Evolutionary conservation across 30 jellyfish, hydroid and myxozoan genomes (phyloP).

Genomic region (Turritopsis rubra): DNA sequence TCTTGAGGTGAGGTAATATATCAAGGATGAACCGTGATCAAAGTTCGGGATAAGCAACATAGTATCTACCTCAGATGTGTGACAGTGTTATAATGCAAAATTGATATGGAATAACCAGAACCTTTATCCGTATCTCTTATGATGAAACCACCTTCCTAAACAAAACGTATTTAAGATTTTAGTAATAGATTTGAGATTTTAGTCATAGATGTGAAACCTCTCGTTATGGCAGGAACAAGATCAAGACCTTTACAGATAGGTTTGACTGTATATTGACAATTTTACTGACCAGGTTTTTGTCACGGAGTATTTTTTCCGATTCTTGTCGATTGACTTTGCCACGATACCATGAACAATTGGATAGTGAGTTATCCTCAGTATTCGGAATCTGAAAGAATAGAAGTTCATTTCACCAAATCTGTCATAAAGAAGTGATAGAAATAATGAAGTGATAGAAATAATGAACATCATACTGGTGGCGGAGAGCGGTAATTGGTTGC

Average conservation of each 20-base stretch:
- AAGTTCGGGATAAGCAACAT: not conserved
- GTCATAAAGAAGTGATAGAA: not conserved
- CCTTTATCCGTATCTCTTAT: not conserved
- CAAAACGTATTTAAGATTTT: not conserved
- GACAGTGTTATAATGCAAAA: not conserved
- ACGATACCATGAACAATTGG: conserved; percentile 1
- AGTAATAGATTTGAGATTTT: not conserved
- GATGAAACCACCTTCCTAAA: conserved; percentile 16
- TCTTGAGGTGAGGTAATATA: too few species aligned
- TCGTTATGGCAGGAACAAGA: too few species aligned
- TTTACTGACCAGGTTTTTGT: not conserved
- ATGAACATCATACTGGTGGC: not conserved
- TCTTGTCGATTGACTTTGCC: not conserved
- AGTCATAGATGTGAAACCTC: too few species aligned
- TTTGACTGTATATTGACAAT: too few species aligned
- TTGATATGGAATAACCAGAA: not conserved
- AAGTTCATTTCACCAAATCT: not conserved
- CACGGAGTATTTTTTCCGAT: not conserved
- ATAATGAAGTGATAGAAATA: not conserved
- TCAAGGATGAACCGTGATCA: too few species aligned
- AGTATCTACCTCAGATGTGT: not conserved
- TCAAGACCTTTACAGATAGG: too few species aligned
- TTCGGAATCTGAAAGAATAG: not conserved
- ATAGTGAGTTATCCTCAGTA: not conserved
- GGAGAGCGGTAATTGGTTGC: not conserved